Conservation (phyloP, 2,113 vertebrate species). For the Acanthochromis polyacanthus region DNA sequence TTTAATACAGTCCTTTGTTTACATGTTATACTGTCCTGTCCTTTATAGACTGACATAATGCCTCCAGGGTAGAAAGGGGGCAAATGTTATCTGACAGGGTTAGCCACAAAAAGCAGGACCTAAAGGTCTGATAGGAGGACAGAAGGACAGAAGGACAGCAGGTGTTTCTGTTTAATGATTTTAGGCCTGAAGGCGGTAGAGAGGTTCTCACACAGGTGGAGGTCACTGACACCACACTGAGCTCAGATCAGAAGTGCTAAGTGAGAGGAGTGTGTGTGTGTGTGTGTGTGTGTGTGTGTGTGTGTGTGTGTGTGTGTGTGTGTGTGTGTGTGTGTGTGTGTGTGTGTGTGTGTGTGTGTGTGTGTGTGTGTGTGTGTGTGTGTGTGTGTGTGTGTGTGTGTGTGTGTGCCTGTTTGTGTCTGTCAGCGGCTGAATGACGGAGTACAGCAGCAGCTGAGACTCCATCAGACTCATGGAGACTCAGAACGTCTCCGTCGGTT, state of each 20-base stretch:
- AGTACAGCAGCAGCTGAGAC: constrained; percentile 73
- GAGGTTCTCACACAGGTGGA: constrained; percentile 45
- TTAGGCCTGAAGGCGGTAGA: constrained; percentile 7
- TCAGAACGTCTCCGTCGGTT: constrained; percentile 46
- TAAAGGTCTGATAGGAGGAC: neutral
- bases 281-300: too few species aligned
- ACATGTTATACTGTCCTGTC: too few species aligned
- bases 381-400: constrained; percentile 10
- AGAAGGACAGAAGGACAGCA: neutral
- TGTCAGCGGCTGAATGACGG: constrained; percentile 68
- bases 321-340: neutral
- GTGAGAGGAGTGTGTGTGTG: constrained; percentile 48
- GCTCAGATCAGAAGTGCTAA: constrained; percentile 60
- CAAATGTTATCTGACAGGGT: neutral
- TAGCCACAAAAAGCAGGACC: neutral
- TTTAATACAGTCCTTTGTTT: too few species aligned
- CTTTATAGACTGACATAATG: too few species aligned
- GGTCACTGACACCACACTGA: constrained; percentile 37
- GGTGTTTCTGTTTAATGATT: constrained; percentile 25
- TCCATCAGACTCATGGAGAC: constrained; percentile 20
- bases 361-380: constrained; percentile 44
- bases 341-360: constrained; percentile 59
- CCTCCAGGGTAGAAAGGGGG: too few species aligned
- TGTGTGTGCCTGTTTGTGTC: constrained; percentile 62
- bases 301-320: neutral